Conservation (phyloP, 2,113 vertebrate species). For the Gambusia affinis region DNA sequence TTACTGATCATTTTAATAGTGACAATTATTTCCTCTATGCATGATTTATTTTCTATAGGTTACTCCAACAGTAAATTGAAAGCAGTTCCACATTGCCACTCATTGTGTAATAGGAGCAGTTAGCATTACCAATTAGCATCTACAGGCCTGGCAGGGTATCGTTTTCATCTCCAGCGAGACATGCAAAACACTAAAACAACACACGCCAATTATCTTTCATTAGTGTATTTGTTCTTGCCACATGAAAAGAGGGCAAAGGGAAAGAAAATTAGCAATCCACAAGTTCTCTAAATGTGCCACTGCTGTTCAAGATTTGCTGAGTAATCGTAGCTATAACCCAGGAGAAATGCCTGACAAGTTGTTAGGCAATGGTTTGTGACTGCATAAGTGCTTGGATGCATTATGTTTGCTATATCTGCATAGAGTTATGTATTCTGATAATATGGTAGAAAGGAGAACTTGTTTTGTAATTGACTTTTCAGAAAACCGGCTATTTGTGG, state of each 20-base stretch:
- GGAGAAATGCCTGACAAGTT: conserved; percentile 30
- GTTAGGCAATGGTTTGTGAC: conserved; percentile 34
- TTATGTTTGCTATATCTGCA: background rate
- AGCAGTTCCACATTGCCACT: conserved; percentile 25
- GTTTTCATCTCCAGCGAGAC: conserved; percentile 50
- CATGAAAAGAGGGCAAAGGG: conserved; percentile 51
- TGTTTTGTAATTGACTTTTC: background rate
- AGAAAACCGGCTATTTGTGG: background rate
- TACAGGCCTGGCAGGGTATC: conserved; percentile 42
- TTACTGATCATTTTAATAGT: background rate
- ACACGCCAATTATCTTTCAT: conserved; percentile 62
- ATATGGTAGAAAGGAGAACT: background rate
- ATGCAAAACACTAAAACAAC: conserved; percentile 57
- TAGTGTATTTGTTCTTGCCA: conserved; percentile 66
- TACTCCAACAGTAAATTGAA: conserved; percentile 5
- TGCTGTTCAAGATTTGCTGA: conserved; percentile 39
- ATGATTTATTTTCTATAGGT: background rate
- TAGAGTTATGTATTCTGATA: background rate
- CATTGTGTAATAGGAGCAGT: conserved; percentile 59
- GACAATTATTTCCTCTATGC: background rate
- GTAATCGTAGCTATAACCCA: conserved; percentile 30
- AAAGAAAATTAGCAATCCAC: conserved; percentile 26
- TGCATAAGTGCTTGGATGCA: background rate
- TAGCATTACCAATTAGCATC: conserved; percentile 65
- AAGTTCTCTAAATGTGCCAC: conserved; percentile 22